Conservation (phyloP, 2,888 invertebrate species). For the Diplazon laetatorius region DNA sequence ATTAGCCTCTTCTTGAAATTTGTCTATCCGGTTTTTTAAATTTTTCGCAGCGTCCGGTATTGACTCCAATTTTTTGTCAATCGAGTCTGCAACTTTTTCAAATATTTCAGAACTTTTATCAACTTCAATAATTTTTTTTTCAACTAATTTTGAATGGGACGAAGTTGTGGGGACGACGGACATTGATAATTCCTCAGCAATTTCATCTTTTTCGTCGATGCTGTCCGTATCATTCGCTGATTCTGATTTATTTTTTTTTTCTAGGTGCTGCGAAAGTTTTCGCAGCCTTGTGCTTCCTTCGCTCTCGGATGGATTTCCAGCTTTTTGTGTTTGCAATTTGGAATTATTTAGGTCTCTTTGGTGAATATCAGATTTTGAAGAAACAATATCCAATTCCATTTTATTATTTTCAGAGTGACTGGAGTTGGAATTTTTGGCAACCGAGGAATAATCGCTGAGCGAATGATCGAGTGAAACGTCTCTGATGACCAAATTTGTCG, state of each 20-base stretch:
- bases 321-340: not conserved
- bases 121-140: not conserved
- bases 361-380: not conserved
- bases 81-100: too few species aligned
- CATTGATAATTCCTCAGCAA: conserved; percentile 17
- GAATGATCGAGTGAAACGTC: conserved; percentile 43
- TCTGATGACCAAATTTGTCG: not conserved
- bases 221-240: conserved; percentile 5
- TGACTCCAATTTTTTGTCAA: not conserved
- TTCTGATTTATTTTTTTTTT: not conserved
- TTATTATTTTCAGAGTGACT: not conserved
- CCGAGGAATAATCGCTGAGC: conserved; percentile 52
- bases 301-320: not conserved
- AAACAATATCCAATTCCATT: not conserved
- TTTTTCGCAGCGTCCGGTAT: not conserved
- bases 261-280: not conserved
- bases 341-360: not conserved
- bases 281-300: not conserved
- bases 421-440: conserved; percentile 21
- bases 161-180: not conserved
- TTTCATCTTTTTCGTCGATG: not conserved
- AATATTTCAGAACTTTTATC: not conserved
- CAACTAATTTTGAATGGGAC: not conserved
- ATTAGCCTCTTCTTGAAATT: not conserved
- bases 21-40: not conserved